Conservation (phyloP, 2,113 vertebrate species). For the Pipa parva region DNA sequence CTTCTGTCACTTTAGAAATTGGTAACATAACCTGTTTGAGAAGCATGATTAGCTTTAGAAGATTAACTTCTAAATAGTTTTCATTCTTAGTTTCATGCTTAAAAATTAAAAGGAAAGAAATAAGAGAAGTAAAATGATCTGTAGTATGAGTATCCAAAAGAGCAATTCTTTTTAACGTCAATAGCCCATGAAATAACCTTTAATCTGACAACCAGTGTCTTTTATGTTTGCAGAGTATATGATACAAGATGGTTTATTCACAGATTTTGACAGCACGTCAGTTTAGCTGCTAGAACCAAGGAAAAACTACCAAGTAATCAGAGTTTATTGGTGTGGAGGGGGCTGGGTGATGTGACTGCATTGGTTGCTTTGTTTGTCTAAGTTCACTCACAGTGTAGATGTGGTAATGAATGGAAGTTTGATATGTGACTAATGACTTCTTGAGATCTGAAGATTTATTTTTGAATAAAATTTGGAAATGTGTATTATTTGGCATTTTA, state of each 20-base stretch:
- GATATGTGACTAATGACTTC: too few species aligned
- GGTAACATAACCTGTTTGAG: slow-evolving; percentile 5
- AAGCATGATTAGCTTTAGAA: slow-evolving; percentile 11
- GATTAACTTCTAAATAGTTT: slow-evolving; percentile 11
- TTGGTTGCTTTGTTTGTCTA: neutral
- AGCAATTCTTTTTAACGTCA: slow-evolving; percentile 11
- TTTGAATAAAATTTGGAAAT: too few species aligned
- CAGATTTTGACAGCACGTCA: neutral
- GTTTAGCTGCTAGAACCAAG: neutral
- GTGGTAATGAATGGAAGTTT: too few species aligned
- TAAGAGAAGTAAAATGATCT: slow-evolving; percentile 14
- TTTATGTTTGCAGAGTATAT: slow-evolving; percentile 1
- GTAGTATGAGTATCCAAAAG: slow-evolving; percentile 2
- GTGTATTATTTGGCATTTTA: too few species aligned
- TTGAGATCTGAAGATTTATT: too few species aligned
- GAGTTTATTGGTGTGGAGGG: neutral
- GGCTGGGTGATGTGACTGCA: neutral
- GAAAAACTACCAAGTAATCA: neutral
- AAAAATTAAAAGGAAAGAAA: slow-evolving; percentile 14
- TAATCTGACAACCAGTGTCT: slow-evolving; percentile 8
- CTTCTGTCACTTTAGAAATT: neutral
- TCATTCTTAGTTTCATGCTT: neutral
- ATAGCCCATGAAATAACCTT: slow-evolving; percentile 16
- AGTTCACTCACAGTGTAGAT: too few species aligned
- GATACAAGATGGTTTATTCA: neutral